These are phyloP conservation scores for Drosophila longiperda DNA, from an alignment of 2,888 invertebrate genomes.

Conservation along the genomic window DNA sequence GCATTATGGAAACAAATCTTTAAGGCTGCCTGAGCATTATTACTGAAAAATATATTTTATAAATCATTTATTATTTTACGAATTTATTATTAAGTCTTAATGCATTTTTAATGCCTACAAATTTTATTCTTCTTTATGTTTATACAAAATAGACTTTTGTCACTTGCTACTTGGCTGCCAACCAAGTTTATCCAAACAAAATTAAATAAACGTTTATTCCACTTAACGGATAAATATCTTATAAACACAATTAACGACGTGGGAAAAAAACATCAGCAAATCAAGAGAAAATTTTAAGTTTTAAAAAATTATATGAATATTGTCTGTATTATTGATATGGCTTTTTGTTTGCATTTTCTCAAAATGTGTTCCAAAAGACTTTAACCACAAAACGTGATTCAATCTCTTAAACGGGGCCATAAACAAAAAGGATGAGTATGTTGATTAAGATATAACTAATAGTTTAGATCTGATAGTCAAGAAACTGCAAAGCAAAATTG, in stretches of 20 bases:
- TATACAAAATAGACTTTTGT: slow-evolving; percentile 10
- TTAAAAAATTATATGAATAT: slow-evolving; percentile 16
- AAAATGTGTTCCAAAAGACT: slow-evolving; percentile 20
- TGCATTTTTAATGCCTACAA: not conserved
- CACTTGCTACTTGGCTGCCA: slow-evolving; percentile 23
- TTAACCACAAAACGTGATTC: slow-evolving; percentile 61
- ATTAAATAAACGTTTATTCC: slow-evolving; percentile 30
- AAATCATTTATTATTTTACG: not conserved
- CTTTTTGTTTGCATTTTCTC: slow-evolving; percentile 10
- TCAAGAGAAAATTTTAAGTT: slow-evolving; percentile 5
- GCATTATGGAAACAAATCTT: not conserved
- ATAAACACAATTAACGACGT: slow-evolving; percentile 67
- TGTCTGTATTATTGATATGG: slow-evolving; percentile 24
- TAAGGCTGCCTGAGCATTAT: not conserved
- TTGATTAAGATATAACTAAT: slow-evolving; percentile 32
- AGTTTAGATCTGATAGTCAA: slow-evolving; percentile 40
- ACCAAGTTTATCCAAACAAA: slow-evolving; percentile 37
- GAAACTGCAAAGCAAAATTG: slow-evolving; percentile 48
- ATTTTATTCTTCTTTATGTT: not conserved
- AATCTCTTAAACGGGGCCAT: slow-evolving; percentile 18
- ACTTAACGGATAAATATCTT: slow-evolving; percentile 53
- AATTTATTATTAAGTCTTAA: not conserved
- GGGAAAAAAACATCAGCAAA: slow-evolving; percentile 64
- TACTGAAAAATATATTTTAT: not conserved
- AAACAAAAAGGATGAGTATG: slow-evolving; percentile 30